Conservation (phyloP, 2,113 vertebrate species). For the Ginglymostoma cirratum region DNA sequence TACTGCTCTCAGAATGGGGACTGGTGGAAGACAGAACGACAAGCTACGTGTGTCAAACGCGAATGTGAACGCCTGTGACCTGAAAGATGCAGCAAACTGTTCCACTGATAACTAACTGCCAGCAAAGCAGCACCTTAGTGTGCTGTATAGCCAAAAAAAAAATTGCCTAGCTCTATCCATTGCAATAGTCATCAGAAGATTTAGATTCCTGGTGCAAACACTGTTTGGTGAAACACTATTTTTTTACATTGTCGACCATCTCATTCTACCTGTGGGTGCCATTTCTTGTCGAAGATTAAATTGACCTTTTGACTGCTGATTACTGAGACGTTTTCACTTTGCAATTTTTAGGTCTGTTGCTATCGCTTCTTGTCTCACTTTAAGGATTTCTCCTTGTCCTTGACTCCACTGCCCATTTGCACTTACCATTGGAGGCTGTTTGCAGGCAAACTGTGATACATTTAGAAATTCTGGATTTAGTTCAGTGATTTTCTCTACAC, state of each 20-base stretch:
- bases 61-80: slow-evolving; percentile 77
- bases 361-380: slow-evolving; percentile 18
- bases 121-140: slow-evolving; percentile 15
- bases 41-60: slow-evolving; percentile 86
- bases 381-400: background rate
- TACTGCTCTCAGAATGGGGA: slow-evolving; percentile 91
- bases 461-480: background rate
- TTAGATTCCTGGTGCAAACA: slow-evolving; percentile 12
- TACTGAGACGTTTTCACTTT: background rate
- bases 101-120: slow-evolving; percentile 10
- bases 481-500: slow-evolving; percentile 25
- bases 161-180: slow-evolving; percentile 18
- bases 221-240: slow-evolving; percentile 33
- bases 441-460: slow-evolving; percentile 24
- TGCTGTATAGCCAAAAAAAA: background rate
- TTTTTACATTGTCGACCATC: slow-evolving; percentile 19
- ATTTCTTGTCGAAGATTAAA: slow-evolving; percentile 25
- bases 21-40: slow-evolving; percentile 86
- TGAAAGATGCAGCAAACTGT: background rate
- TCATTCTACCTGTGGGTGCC: slow-evolving; percentile 7
- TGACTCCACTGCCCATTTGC: background rate
- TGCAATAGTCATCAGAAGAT: slow-evolving; percentile 12
- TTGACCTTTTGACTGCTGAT: background rate
- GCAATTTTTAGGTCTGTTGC: background rate
- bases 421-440: slow-evolving; percentile 16